Percentiles rank a stretch among this genome's conserved stretches.
Conservation (phyloP, 2,888 invertebrate species). For the Andrena fulva region DNA sequence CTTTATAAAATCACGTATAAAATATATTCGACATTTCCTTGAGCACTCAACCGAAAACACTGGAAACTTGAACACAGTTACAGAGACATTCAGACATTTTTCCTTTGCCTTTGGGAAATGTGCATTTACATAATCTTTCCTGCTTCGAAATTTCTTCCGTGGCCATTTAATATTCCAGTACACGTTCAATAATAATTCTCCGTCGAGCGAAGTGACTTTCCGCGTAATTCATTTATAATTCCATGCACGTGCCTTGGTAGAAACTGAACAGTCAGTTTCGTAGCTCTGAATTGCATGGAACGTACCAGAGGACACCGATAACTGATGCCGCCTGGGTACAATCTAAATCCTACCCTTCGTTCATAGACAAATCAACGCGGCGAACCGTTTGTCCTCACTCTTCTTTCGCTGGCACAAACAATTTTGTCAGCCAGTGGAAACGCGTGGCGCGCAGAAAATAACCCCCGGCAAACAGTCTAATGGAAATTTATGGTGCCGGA, state of each 20-base stretch:
- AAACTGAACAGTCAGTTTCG: too few relatives aligned
- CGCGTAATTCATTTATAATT: too few relatives aligned
- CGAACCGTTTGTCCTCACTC: neutral
- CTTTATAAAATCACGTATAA: slow-evolving; percentile 23
- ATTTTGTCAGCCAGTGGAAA: neutral
- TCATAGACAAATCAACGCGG: neutral
- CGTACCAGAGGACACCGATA: too few relatives aligned
- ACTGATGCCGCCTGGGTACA: too few relatives aligned
- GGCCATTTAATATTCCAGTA: too few relatives aligned
- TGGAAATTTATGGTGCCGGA: slow-evolving; percentile 56
- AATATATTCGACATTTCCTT: slow-evolving; percentile 9
- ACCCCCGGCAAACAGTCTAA: slow-evolving; percentile 48
- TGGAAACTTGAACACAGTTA: slow-evolving; percentile 10
- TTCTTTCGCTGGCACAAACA: slow-evolving; percentile 19
- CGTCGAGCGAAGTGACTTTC: too few relatives aligned
- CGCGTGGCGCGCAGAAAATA: slow-evolving; percentile 32
- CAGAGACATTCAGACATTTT: neutral
- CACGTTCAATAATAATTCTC: too few relatives aligned
- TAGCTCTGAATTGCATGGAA: too few relatives aligned
- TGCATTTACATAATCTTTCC: slow-evolving; percentile 6
- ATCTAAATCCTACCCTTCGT: neutral
- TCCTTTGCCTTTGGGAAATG: neutral
- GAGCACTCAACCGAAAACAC: neutral
- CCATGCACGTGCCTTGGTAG: too few relatives aligned
- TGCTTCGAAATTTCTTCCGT: neutral